These are phyloP conservation scores for Pegea sp. DNA, from an alignment of 23 tunicate species.

Conservation along the genomic window DNA sequence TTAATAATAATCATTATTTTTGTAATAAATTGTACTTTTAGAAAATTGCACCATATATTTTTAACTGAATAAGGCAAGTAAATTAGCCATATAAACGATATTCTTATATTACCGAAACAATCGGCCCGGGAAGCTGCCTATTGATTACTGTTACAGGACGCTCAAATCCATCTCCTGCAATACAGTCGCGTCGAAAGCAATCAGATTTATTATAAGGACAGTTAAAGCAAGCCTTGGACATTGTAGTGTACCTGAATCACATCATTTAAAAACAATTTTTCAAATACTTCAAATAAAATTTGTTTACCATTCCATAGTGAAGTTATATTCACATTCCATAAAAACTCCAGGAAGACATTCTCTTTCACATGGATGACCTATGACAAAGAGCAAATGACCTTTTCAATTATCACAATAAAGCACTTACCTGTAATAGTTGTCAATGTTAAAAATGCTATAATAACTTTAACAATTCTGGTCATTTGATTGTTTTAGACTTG, in stretches of 20 bases:
- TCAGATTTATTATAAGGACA: conserved; percentile 37
- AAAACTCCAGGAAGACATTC: conserved; percentile 14
- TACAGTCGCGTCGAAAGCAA: conserved; percentile 46
- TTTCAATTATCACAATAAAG: no score
- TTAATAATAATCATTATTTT: no score
- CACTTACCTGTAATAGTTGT: no score
- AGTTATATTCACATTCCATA: conserved; percentile 59
- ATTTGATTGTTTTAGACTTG: no score
- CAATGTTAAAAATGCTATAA: no score
- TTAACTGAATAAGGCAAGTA: no score
- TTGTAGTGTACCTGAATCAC: conserved; percentile 77
- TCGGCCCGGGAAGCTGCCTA: conserved; percentile 42
- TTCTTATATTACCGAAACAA: conserved; percentile 43
- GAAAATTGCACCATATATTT: no score
- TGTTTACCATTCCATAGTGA: conserved; percentile 65
- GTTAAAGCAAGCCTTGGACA: conserved; percentile 84
- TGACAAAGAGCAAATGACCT: no score
- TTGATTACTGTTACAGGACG: conserved; percentile 53
- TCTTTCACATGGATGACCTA: conserved; percentile 65
- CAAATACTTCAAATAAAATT: neutral
- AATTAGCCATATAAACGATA: no score
- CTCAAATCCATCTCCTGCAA: conserved; percentile 62
- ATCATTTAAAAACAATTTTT: no score
- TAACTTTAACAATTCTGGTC: no score
- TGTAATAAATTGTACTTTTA: no score